A percentile compares a stretch with the other conserved stretches of the same genome.
phyloP scores from a whole-genome alignment of 2,888 invertebrate species.

The Machimus atricapillus region DNA sequence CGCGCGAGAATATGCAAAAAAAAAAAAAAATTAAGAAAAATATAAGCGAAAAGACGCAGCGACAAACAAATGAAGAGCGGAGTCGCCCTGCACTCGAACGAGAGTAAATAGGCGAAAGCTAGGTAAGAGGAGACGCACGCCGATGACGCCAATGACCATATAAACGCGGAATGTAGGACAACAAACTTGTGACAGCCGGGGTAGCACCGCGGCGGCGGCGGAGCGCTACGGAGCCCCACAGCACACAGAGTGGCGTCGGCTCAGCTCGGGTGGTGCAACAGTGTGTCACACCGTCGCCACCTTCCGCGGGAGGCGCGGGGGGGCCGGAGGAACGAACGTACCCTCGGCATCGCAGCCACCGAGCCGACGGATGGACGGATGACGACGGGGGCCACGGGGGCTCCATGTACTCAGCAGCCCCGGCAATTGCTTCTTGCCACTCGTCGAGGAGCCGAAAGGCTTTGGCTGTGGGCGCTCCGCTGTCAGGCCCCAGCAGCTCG shows the following conservation, averaged over 20 bases:
- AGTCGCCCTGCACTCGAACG: slow-evolving; percentile 22
- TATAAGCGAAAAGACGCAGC: not conserved
- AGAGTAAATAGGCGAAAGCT: slow-evolving; percentile 42
- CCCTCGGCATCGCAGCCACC: slow-evolving; percentile 16
- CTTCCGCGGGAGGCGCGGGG: not conserved
- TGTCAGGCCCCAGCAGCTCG: not conserved
- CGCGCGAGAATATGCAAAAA: slow-evolving; percentile 21
- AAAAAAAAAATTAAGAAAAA: too few species aligned
- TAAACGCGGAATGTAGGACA: slow-evolving; percentile 46
- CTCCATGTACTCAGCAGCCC: not conserved
- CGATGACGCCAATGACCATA: slow-evolving; percentile 46
- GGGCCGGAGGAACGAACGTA: too few species aligned
- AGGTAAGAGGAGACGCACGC: slow-evolving; percentile 39
- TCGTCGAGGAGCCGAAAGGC: slow-evolving; percentile 4
- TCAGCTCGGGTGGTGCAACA: slow-evolving; percentile 31
- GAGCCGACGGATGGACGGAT: not conserved
- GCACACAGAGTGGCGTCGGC: not conserved
- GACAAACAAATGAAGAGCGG: slow-evolving; percentile 27
- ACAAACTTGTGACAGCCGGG: slow-evolving; percentile 45
- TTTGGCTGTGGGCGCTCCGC: slow-evolving; percentile 5
- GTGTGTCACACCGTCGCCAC: slow-evolving; percentile 38
- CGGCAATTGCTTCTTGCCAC: not conserved
- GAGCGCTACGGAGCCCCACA: slow-evolving; percentile 3
- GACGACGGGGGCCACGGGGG: not conserved
- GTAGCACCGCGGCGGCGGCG: not conserved